Conservation (phyloP, 2,797 vertebrate genomes). For the Tamandua tetradactyla region DNA sequence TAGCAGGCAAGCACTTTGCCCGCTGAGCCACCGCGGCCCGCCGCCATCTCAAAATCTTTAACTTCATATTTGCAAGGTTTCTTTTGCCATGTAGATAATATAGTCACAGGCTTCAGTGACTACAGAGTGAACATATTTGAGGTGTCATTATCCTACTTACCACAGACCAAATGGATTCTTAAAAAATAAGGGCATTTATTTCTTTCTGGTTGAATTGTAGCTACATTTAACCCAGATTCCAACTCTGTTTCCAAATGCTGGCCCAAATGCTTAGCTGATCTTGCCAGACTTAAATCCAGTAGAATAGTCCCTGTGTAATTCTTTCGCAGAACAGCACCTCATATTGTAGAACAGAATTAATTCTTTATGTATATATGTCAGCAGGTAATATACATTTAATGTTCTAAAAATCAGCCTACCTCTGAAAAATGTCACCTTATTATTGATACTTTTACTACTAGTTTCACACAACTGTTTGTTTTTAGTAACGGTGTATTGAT, state of each 20-base stretch:
- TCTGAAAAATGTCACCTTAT: slow-evolving; percentile 8
- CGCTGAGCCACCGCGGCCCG: no score
- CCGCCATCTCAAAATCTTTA: background rate
- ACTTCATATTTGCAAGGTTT: background rate
- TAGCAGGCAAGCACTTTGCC: no score
- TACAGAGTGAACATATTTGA: background rate
- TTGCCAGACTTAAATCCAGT: background rate
- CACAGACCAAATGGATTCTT: background rate
- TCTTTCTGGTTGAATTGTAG: slow-evolving; percentile 5
- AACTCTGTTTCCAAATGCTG: background rate
- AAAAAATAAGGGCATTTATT: background rate
- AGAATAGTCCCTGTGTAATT: background rate
- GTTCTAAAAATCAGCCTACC: background rate
- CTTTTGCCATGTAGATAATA: background rate
- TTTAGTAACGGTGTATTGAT: background rate
- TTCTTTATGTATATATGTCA: background rate
- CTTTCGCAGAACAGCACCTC: background rate
- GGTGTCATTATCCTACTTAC: background rate
- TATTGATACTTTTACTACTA: background rate
- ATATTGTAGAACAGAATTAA: background rate
- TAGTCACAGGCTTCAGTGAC: background rate
- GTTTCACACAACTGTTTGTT: background rate
- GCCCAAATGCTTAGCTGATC: background rate
- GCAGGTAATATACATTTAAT: background rate
- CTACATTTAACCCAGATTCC: background rate